Percentiles rank a stretch among this genome's conserved stretches.
Conservation (phyloP, 92 coral and sea anemone genomes). For the Porites cylindrica region DNA sequence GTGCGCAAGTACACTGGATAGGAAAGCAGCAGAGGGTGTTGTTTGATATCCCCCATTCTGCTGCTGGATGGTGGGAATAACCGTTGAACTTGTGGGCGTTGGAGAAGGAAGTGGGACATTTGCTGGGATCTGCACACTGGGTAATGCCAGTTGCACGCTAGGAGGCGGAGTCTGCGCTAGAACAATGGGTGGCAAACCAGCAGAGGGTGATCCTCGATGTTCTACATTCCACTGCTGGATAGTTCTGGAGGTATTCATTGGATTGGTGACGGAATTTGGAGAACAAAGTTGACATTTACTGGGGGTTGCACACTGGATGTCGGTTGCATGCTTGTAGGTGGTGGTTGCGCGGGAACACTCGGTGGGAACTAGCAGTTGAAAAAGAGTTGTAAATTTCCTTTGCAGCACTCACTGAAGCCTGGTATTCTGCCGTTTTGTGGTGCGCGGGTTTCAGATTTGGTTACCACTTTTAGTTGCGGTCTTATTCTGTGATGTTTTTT, state of each 20-base stretch:
- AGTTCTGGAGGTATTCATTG: no score
- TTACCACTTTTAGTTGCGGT: neutral
- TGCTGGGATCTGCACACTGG: constrained; percentile 1
- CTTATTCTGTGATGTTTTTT: constrained; percentile 11
- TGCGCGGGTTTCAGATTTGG: constrained; percentile 5
- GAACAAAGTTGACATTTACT: neutral
- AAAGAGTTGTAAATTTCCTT: constrained; percentile 17
- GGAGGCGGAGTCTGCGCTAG: neutral
- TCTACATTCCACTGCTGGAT: no score
- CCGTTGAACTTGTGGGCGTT: no score
- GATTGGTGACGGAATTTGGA: no score
- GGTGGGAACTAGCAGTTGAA: constrained; percentile 6
- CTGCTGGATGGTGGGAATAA: no score
- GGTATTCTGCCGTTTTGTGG: constrained; percentile 15
- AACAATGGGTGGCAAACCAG: neutral
- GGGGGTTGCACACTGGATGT: constrained; percentile 16
- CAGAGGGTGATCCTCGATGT: neutral
- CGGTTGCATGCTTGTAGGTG: constrained; percentile 2
- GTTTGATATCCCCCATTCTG: no score
- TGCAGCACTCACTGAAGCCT: neutral
- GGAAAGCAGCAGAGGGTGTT: no score
- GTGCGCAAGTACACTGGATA: no score
- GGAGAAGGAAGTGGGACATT: no score
- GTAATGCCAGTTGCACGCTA: neutral
- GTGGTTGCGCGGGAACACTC: constrained; percentile 7